Conservation (phyloP, 2,888 invertebrate genomes). For the Rhagium mordax region DNA sequence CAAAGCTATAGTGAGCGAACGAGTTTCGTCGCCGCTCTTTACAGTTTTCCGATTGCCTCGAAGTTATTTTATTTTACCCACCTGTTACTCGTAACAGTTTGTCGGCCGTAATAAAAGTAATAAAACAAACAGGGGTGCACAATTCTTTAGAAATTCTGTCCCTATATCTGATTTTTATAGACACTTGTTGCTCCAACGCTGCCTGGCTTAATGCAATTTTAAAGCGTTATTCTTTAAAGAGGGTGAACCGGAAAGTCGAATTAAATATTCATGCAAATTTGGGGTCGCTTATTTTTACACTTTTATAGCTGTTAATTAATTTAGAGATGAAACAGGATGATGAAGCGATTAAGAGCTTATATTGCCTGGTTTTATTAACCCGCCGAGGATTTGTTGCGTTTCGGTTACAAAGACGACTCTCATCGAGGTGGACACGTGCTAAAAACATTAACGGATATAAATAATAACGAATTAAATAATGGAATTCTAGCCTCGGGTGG, state of each 20-base stretch:
- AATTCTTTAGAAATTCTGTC: constrained; percentile 66
- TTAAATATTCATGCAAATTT: constrained; percentile 49
- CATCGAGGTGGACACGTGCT: not conserved
- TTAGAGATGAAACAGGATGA: constrained; percentile 14
- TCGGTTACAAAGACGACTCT: not conserved
- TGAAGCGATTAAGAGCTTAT: constrained; percentile 22
- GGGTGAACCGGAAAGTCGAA: constrained; percentile 52
- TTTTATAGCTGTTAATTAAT: constrained; percentile 28
- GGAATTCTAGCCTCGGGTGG: too few relatives aligned
- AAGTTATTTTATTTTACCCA: constrained; percentile 68
- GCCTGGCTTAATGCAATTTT: constrained; percentile 58
- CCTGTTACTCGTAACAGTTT: constrained; percentile 66
- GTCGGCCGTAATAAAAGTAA: constrained; percentile 68
- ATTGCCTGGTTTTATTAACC: not conserved
- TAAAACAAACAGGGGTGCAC: constrained; percentile 67
- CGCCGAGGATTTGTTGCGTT: not conserved
- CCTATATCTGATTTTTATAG: constrained; percentile 68
- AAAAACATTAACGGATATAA: too few relatives aligned
- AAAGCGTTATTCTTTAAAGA: constrained; percentile 58
- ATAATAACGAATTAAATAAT: too few relatives aligned
- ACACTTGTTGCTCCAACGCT: constrained; percentile 65
- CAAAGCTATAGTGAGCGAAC: constrained; percentile 24
- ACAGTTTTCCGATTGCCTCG: constrained; percentile 59
- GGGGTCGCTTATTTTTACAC: constrained; percentile 27
- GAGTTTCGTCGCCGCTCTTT: constrained; percentile 25